These are phyloP conservation scores for Zosterops pallidus DNA, from an alignment of 2,113 vertebrate species.

Conservation along the genomic window DNA sequence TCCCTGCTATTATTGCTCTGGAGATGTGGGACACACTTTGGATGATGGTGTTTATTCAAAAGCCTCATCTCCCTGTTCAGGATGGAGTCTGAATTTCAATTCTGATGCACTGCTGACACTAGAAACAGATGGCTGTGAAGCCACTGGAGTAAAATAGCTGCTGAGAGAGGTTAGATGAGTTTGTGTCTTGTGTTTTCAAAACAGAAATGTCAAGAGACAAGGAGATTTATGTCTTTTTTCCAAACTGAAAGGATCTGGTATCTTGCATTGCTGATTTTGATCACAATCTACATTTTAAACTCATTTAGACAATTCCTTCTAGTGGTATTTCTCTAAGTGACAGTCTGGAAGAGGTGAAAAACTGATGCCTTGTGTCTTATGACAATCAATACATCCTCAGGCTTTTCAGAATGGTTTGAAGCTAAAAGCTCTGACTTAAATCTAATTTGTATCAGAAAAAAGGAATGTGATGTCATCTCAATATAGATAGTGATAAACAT, in stretches of 20 bases:
- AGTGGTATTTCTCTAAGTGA: background rate
- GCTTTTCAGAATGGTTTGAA: background rate
- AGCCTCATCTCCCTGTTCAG: background rate
- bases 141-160: background rate
- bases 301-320: background rate
- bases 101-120: background rate
- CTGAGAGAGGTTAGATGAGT: background rate
- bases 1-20: background rate
- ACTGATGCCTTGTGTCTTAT: background rate
- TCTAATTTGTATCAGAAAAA: constrained; percentile 27
- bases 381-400: background rate
- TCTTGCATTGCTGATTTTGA: background rate
- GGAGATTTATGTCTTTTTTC: background rate
- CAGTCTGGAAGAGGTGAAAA: background rate
- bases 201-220: background rate
- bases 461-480: background rate
- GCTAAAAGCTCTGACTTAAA: background rate
- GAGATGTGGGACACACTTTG: background rate
- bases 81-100: background rate
- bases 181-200: background rate
- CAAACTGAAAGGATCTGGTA: background rate
- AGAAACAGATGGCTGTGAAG: background rate
- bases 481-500: background rate
- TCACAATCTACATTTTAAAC: background rate
- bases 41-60: background rate